Evolutionary conservation across 2,797 vertebrate genomes (phyloP).

Genomic region (Muscicapa comitata): DNA sequence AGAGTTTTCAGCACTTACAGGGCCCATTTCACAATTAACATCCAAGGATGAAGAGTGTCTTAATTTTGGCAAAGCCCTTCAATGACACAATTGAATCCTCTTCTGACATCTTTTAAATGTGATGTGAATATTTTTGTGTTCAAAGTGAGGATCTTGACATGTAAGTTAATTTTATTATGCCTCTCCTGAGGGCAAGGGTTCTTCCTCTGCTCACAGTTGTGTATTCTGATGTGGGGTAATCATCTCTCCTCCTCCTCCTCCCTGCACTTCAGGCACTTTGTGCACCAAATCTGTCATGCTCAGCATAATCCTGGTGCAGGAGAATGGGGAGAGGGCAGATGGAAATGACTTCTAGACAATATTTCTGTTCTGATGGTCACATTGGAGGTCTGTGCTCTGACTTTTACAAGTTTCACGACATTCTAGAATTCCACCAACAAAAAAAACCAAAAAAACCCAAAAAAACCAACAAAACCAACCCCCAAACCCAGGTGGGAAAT

Average conservation of each 20-base stretch:
- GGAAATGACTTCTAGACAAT: neutral
- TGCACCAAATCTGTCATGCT: neutral
- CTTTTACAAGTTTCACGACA: neutral
- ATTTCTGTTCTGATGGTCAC: neutral
- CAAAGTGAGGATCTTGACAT: neutral
- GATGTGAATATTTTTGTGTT: neutral
- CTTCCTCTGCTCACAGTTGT: neutral
- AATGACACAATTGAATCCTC: neutral
- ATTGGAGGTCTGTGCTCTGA: neutral
- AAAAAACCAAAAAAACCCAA: neutral
- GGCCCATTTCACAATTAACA: neutral
- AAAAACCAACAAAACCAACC: fast-evolving
- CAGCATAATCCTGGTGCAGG: neutral
- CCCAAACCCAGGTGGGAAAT: neutral
- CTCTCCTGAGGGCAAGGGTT: neutral
- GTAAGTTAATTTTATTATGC: neutral
- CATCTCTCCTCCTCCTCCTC: neutral
- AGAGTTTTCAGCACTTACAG: neutral
- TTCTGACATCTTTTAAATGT: neutral
- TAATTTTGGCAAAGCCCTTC: neutral
- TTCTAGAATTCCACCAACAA: neutral
- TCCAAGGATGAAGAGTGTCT: neutral
- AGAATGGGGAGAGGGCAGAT: neutral
- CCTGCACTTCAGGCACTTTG: neutral
- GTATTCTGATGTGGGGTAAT: neutral